Conservation (phyloP, 2,113 vertebrate genomes). For the Asarcornis scutulata region DNA sequence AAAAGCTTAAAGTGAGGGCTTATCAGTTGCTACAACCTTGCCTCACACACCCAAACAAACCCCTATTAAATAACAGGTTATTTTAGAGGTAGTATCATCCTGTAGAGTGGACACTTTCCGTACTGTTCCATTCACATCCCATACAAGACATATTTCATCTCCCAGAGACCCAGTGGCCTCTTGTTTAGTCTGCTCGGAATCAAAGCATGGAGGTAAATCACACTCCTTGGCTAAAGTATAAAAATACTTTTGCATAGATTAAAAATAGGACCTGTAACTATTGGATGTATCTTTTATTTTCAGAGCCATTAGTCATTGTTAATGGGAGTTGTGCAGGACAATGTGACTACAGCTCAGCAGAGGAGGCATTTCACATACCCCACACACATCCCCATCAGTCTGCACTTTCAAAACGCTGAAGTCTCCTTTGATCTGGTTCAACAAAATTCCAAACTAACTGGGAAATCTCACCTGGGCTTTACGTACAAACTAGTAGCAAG, state of each 20-base stretch:
- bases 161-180: not conserved
- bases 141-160: too few species aligned
- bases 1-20: not conserved
- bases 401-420: too few species aligned
- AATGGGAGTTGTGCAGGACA: not conserved
- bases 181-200: not conserved
- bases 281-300: not conserved
- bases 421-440: too few species aligned
- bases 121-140: not conserved
- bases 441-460: too few species aligned
- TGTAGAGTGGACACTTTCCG: fast-evolving
- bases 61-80: not conserved
- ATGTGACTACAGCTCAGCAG: not conserved
- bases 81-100: fast-evolving
- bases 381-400: not conserved
- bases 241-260: not conserved
- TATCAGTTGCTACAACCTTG: not conserved
- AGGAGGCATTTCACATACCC: not conserved
- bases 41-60: not conserved
- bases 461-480: not conserved
- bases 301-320: slow-evolving; percentile 17
- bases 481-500: fast-evolving
- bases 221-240: not conserved
- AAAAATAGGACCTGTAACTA: slow-evolving; percentile 26
- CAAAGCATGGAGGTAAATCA: not conserved